Evolutionary conservation across 2,888 invertebrate genomes (phyloP).

Genomic region (Achlya flavicornis): DNA sequence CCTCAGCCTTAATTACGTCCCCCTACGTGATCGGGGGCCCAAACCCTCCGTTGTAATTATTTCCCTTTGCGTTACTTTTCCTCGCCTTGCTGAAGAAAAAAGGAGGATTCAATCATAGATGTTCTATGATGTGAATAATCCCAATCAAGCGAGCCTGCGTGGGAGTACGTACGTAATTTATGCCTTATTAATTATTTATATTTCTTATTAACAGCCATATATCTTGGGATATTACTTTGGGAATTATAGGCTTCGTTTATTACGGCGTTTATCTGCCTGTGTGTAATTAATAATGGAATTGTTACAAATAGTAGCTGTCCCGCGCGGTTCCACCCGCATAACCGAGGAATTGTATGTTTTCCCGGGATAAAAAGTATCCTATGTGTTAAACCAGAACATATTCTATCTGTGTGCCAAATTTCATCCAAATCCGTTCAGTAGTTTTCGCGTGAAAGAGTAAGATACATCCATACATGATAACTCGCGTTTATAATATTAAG

Average conservation of each 20-base stretch:
- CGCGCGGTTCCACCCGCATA: no score
- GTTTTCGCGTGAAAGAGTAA: no score
- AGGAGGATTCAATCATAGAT: conserved; percentile 18
- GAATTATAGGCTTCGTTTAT: neutral
- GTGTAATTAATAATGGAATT: neutral
- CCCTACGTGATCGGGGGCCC: conserved; percentile 49
- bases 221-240: conserved; percentile 5
- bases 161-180: conserved; percentile 11
- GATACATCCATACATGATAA: no score
- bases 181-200: conserved; percentile 17
- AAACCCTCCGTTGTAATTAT: conserved; percentile 60
- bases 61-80: conserved; percentile 42
- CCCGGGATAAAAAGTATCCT: no score
- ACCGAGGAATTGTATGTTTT: no score
- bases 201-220: conserved; percentile 17
- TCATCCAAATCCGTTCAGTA: no score
- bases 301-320: no score
- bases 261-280: neutral
- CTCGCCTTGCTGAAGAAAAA: conserved; percentile 15
- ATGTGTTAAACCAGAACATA: no score
- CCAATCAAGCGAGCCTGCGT: conserved; percentile 28
- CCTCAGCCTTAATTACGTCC: conserved; percentile 60
- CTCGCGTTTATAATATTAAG: no score
- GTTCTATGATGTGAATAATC: conserved; percentile 39
- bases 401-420: no score